Percentiles rank a stretch among this genome's conserved stretches.
phyloP scores from a whole-genome alignment of 1,140 invertebrate genomes.

The Philaenus spumarius region DNA sequence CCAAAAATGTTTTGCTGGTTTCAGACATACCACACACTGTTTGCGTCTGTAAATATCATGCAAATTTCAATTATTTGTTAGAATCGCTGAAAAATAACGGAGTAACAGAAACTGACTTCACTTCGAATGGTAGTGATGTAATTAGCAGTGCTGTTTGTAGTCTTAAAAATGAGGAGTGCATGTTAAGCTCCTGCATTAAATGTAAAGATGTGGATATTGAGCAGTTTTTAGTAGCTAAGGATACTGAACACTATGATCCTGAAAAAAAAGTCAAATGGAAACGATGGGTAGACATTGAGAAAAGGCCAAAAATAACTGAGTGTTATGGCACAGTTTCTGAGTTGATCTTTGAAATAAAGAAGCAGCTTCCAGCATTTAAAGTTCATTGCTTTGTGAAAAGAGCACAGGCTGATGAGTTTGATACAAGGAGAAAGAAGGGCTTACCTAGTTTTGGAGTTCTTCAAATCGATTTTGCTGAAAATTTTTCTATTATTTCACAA shows the following conservation, averaged over 20 bases:
- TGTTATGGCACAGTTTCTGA: background rate
- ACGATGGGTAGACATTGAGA: background rate
- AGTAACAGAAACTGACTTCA: no score
- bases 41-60: conserved; percentile 2
- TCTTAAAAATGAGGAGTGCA: no score
- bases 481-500: conserved; percentile 29
- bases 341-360: background rate
- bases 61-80: background rate
- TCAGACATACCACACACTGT: conserved; percentile 3
- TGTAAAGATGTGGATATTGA: conserved; percentile 5
- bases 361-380: conserved; percentile 1
- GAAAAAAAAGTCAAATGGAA: background rate
- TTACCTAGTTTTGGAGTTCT: background rate
- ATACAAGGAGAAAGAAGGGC: background rate
- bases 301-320: background rate
- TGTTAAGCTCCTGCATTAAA: background rate
- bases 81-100: background rate
- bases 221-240: background rate
- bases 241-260: background rate
- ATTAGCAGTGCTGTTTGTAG: no score
- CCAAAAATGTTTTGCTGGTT: background rate
- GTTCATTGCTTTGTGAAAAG: conserved; percentile 4
- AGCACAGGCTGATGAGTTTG: conserved; percentile 5
- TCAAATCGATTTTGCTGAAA: conserved; percentile 18
- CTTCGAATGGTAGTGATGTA: no score